These are phyloP conservation scores for Harmothoe impar DNA, from an alignment of 2,888 invertebrate genomes.

Conservation along the genomic window DNA sequence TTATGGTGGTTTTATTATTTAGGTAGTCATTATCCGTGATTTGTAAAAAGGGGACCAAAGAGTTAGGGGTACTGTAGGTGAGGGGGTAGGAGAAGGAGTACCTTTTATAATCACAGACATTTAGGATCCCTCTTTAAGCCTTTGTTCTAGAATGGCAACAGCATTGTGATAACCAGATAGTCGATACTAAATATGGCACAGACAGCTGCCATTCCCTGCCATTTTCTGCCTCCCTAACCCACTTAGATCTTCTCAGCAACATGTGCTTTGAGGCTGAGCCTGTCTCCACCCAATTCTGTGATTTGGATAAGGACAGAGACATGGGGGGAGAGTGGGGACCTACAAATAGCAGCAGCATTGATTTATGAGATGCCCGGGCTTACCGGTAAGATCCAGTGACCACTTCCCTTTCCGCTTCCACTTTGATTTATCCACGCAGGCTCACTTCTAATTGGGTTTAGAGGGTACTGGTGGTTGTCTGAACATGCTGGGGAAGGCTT, in stretches of 20 bases:
- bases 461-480: background rate
- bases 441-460: background rate
- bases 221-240: background rate
- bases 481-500: background rate
- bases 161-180: no score
- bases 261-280: background rate
- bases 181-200: no score
- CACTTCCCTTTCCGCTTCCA: conserved; percentile 16
- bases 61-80: no score
- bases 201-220: no score
- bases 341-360: background rate
- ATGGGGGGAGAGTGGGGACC: background rate
- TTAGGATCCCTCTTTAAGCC: no score
- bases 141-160: no score
- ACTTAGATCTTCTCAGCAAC: background rate
- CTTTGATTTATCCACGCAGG: conserved; percentile 13
- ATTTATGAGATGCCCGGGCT: background rate
- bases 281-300: background rate
- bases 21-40: no score
- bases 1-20: no score
- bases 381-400: background rate
- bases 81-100: no score
- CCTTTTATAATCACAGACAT: no score
- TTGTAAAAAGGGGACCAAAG: no score
- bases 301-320: background rate